Conservation (phyloP, 2,888 invertebrate genomes). For the Helicoverpa assulta region DNA sequence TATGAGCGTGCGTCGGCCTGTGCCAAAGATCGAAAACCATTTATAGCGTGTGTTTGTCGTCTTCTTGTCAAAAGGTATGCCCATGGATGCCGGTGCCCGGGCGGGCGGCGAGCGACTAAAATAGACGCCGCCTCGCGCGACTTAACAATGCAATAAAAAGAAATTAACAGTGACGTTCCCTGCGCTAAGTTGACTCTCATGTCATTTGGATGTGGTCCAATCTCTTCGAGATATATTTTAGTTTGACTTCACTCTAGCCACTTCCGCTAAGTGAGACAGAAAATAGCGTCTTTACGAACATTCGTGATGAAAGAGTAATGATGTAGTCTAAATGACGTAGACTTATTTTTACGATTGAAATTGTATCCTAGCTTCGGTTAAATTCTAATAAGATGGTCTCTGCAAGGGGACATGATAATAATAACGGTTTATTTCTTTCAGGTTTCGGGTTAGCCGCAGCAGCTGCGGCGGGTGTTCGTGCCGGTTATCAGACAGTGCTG, state of each 20-base stretch:
- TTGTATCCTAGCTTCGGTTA: conserved; percentile 30
- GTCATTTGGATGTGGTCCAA: conserved; percentile 89
- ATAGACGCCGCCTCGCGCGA: conserved; percentile 86
- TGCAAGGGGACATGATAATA: conserved; percentile 47
- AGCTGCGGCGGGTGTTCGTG: conserved; percentile 93
- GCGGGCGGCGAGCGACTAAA: conserved; percentile 86
- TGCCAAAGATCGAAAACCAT: conserved; percentile 85
- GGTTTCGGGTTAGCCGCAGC: conserved; percentile 86
- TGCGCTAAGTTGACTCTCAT: conserved; percentile 88
- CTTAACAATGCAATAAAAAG: conserved; percentile 91
- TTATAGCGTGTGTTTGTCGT: conserved; percentile 88
- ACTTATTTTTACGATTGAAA: conserved; percentile 64
- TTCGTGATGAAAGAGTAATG: conserved; percentile 77
- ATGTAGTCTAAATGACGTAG: conserved; percentile 40
- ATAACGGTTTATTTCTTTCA: conserved; percentile 78
- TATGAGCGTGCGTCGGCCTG: conserved; percentile 62
- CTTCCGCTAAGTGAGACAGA: conserved; percentile 86
- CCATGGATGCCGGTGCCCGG: conserved; percentile 86
- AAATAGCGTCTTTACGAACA: conserved; percentile 80
- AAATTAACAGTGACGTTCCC: conserved; percentile 88
- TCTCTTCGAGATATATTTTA: conserved; percentile 82
- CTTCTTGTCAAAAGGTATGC: conserved; percentile 85
- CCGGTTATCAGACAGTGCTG: conserved; percentile 94
- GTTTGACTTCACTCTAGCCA: conserved; percentile 80
- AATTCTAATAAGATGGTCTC: neutral